Base-by-base conservation (phyloP, 2,797 vertebrate species). In the Trachurus trachurus region DNA sequence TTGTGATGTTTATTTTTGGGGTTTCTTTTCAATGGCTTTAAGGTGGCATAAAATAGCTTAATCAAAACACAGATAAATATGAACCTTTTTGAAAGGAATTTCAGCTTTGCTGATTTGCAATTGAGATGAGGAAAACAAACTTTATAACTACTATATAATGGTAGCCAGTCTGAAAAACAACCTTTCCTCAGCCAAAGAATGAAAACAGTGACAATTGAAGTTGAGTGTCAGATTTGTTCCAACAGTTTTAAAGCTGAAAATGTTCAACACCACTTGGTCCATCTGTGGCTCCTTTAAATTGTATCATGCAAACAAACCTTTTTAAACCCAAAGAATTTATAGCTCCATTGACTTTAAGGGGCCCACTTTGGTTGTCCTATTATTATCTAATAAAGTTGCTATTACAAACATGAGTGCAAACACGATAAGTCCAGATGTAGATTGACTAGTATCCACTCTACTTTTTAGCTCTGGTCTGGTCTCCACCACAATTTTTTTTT, bases 51-150 rank as follows among this genome's bases (percentile, higher is more conserved):
- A 66, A 79, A 61, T 37, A 57, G 70, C 50, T 73, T 56, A 71
- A 86, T 91, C 86, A 83, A 86, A 78, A 77, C 74, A 74, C 50
- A 47, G 42, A 82, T 75, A 66, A 83, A 81, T 79, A 56, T 62
- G 42, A 44, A 21, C 21, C 16, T 31, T 52, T 76, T 64, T 66
- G 16, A 69, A 66, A 74, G 64, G 39, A 64, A 50, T 74, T 75
- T 68, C 37, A 1, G 13, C 57, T 65, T 76, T 56, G 45, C 47
- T 69, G 29, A 74, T 89, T 82, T 82, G 64, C 79, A 56, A 68
- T 13, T 73, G 74, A 57, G 57, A 75, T 66, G 47, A 74, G 29
- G 70, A 59, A 78, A 65, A 56, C n/a, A 63, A 65, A 76, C 47
- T 37, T 21, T 13, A 4, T 3, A 6, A 59, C 16, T 62, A 37